These are phyloP conservation scores for Pheosia tremula DNA, from an alignment of 2,888 invertebrate genomes.

Conservation along the genomic window DNA sequence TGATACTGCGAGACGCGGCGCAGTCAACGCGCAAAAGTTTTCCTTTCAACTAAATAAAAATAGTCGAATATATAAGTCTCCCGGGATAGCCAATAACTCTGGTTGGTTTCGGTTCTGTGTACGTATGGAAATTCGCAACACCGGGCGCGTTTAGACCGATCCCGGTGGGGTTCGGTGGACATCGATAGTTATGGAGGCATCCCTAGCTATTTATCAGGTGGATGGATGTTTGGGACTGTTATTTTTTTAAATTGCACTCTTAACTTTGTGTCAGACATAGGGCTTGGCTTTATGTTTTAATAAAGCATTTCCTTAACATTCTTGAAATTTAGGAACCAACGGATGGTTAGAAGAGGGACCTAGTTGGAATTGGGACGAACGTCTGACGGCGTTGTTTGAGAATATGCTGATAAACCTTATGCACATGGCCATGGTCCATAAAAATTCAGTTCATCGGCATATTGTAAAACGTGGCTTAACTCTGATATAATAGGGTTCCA, in stretches of 20 bases:
- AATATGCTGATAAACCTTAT: too few relatives aligned
- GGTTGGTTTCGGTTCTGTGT: slow-evolving; percentile 69
- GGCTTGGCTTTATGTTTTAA: too few relatives aligned
- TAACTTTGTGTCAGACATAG: too few relatives aligned
- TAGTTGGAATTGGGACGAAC: too few relatives aligned
- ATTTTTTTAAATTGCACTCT: background rate
- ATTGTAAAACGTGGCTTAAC: too few relatives aligned
- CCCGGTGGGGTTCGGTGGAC: slow-evolving; percentile 41
- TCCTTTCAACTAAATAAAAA: slow-evolving; percentile 74
- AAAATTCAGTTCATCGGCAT: too few relatives aligned
- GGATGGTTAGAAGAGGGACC: too few relatives aligned
- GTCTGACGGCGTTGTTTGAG: too few relatives aligned
- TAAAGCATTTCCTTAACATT: too few relatives aligned
- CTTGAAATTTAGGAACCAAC: too few relatives aligned
- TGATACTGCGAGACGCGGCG: slow-evolving; percentile 54
- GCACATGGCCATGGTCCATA: too few relatives aligned
- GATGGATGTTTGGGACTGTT: background rate
- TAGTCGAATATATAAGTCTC: slow-evolving; percentile 76
- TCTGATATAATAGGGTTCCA: too few relatives aligned
- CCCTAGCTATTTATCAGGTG: slow-evolving; percentile 35
- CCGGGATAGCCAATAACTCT: slow-evolving; percentile 77
- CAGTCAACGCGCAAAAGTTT: slow-evolving; percentile 61
- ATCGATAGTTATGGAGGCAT: slow-evolving; percentile 53
- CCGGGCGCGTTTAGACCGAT: slow-evolving; percentile 51
- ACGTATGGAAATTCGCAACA: slow-evolving; percentile 69